These are phyloP conservation scores for Charina bottae DNA, from an alignment of 2,113 vertebrate species.

Conservation along the genomic window DNA sequence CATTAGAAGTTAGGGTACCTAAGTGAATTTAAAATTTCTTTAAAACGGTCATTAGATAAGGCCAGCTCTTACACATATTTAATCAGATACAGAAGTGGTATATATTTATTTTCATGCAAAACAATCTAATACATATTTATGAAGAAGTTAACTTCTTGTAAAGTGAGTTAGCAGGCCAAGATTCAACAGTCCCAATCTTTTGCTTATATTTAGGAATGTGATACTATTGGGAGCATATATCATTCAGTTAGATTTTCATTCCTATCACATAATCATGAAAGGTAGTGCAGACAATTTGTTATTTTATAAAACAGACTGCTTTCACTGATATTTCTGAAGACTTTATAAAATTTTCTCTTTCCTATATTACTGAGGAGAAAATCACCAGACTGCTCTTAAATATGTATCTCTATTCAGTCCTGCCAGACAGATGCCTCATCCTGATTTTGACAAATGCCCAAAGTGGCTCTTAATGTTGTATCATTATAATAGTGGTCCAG, in stretches of 20 bases:
- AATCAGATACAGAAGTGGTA: background rate
- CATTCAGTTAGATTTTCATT: background rate
- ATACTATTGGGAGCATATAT: background rate
- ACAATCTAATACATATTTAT: background rate
- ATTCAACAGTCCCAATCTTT: background rate
- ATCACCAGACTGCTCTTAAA: background rate
- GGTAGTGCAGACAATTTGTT: background rate
- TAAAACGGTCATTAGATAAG: background rate
- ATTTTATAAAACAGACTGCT: background rate
- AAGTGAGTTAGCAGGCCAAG: background rate
- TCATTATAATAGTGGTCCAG: background rate
- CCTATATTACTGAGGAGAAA: background rate
- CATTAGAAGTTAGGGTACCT: background rate
- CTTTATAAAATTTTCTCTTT: background rate
- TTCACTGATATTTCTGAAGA: background rate
- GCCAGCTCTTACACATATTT: background rate
- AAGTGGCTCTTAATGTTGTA: background rate
- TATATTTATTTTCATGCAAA: background rate
- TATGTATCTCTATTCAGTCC: background rate
- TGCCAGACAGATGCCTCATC: background rate
- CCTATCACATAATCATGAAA: background rate
- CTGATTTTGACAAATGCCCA: background rate
- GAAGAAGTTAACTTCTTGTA: background rate
- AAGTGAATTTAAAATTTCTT: background rate
- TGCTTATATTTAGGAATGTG: background rate